Percentiles rank a stretch among this genome's conserved stretches.
These are phyloP conservation scores for Andricus curvator DNA, from an alignment of 2,888 invertebrate genomes.

Conservation along the genomic window DNA sequence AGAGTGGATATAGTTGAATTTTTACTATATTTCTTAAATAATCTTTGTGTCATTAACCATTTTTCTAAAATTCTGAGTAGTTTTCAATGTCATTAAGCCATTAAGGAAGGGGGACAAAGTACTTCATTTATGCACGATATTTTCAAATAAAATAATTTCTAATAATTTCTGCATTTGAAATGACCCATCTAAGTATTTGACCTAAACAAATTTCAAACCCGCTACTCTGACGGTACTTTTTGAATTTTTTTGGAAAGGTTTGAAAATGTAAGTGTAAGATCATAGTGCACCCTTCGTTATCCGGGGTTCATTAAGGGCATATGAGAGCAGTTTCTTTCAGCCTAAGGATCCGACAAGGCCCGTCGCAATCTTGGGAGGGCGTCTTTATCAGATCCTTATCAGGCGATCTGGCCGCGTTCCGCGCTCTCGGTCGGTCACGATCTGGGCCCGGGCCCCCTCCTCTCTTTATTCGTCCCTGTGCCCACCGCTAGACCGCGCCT, in stretches of 20 bases:
- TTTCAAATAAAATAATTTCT: too few species aligned
- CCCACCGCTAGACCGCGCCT: constrained; percentile 61
- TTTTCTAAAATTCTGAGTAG: too few species aligned
- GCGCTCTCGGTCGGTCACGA: constrained; percentile 75
- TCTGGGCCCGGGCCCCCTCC: constrained; percentile 61
- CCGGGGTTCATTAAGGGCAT: constrained; percentile 39
- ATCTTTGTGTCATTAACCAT: too few species aligned
- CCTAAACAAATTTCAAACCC: too few species aligned
- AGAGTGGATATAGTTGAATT: too few species aligned
- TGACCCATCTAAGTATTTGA: too few species aligned
- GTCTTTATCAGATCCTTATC: constrained; percentile 77
- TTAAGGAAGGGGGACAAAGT: too few species aligned
- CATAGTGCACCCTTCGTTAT: constrained; percentile 31
- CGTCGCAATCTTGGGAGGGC: constrained; percentile 75
- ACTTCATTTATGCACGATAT: too few species aligned
- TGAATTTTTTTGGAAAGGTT: background rate
- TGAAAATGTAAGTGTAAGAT: constrained; percentile 9
- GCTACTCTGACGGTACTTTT: background rate
- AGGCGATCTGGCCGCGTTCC: constrained; percentile 76
- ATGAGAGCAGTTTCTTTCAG: constrained; percentile 38
- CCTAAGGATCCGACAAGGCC: constrained; percentile 39
- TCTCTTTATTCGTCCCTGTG: constrained; percentile 46
- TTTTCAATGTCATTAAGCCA: too few species aligned
- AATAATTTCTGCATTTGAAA: too few species aligned
- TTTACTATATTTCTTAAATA: too few species aligned